Conservation (phyloP, 2,113 vertebrate genomes). For the Salvator merianae region DNA sequence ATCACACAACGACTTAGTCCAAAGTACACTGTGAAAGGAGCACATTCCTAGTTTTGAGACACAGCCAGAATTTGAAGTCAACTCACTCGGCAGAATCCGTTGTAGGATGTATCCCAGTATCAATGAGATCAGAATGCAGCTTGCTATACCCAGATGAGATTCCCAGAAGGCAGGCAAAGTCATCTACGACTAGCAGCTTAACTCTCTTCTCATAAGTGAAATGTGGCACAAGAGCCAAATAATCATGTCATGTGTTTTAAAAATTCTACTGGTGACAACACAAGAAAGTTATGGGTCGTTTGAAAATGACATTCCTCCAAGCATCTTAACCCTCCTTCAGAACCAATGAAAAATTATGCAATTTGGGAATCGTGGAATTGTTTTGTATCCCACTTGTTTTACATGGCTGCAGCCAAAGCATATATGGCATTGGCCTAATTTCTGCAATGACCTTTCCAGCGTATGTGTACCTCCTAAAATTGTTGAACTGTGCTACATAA, state of each 20-base stretch:
- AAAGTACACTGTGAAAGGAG: neutral
- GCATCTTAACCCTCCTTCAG: neutral
- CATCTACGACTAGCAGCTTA: neutral
- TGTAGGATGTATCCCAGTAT: constrained; percentile 8
- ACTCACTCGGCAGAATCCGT: neutral
- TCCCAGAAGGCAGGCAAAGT: neutral
- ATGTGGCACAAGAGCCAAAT: neutral
- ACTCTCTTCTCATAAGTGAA: neutral
- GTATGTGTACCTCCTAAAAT: no score
- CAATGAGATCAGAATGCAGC: constrained; percentile 45
- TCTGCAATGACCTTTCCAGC: no score
- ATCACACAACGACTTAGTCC: constrained; percentile 8
- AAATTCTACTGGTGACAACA: neutral
- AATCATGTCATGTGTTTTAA: neutral
- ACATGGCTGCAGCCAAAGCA: no score
- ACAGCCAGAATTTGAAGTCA: neutral
- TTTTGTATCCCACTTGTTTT: no score
- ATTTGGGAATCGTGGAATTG: no score
- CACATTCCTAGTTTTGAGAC: neutral
- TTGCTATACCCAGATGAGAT: neutral
- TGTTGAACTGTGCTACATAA: no score
- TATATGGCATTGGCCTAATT: no score
- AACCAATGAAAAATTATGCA: no score
- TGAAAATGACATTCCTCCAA: neutral
- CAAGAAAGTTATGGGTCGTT: neutral